These are phyloP conservation scores for Trichogramma dendrolimi DNA, from an alignment of 2,888 invertebrate genomes.

Conservation along the genomic window DNA sequence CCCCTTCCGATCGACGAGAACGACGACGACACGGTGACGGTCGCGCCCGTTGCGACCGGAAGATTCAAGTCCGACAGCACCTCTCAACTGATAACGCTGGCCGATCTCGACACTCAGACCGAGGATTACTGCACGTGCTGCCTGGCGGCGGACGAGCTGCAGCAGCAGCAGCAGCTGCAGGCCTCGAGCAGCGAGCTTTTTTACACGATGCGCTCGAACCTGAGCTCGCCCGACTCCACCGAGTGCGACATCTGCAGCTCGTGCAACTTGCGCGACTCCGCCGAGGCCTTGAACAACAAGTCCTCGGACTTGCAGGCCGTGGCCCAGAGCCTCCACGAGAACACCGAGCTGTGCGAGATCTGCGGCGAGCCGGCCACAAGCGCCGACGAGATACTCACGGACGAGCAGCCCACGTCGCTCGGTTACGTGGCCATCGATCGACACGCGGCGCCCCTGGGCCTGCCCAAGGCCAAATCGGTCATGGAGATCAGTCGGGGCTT, in stretches of 20 bases:
- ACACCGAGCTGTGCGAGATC: conserved; percentile 47
- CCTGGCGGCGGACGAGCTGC: conserved; percentile 36
- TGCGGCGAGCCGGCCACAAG: conserved; percentile 40
- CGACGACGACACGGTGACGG: conserved; percentile 24
- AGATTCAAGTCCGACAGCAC: conserved; percentile 38
- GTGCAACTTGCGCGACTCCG: conserved; percentile 40
- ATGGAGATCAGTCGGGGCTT: conserved; percentile 25
- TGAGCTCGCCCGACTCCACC: conserved; percentile 47
- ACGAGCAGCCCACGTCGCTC: conserved; percentile 8
- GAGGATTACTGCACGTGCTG: conserved; percentile 49
- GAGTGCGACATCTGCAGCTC: conserved; percentile 49
- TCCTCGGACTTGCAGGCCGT: conserved; percentile 11
- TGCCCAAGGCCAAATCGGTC: conserved; percentile 33
- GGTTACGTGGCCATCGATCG: not conserved
- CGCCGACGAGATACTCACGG: not conserved
- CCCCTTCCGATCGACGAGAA: conserved; percentile 28
- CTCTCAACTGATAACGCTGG: conserved; percentile 37
- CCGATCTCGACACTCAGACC: conserved; percentile 37
- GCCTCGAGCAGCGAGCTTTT: conserved; percentile 39
- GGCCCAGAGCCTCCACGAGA: conserved; percentile 25
- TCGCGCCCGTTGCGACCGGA: not conserved
- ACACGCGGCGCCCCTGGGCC: conserved; percentile 31
- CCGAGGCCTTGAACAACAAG: conserved; percentile 33
- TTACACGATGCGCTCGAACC: conserved; percentile 42
- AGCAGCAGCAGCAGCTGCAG: conserved; percentile 20